A percentile compares a stretch with the other conserved stretches of the same genome.
phyloP scores from a whole-genome alignment of 2,113 vertebrate genomes.

The Oophaga pumilio region DNA sequence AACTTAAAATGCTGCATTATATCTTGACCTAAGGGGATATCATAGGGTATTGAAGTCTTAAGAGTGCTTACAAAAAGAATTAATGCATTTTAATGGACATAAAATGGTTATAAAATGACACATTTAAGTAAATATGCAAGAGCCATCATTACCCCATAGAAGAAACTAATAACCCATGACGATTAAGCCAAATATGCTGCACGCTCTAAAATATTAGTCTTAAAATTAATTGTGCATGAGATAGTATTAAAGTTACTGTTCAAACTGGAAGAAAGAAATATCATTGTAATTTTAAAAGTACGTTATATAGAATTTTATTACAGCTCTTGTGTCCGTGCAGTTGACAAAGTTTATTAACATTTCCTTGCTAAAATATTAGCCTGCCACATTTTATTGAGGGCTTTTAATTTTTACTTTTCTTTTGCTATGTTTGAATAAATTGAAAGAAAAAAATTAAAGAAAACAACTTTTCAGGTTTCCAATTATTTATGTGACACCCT shows the following conservation, averaged over 20 bases:
- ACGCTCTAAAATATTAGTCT: conserved; percentile 42
- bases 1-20: conserved; percentile 31
- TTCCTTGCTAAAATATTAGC: neutral
- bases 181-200: conserved; percentile 46
- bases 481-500: too few species aligned
- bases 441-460: neutral
- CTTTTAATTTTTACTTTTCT: neutral
- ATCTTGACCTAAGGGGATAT: conserved; percentile 13
- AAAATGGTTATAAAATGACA: conserved; percentile 51
- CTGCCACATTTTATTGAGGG: neutral
- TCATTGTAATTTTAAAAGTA: conserved; percentile 7
- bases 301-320: conserved; percentile 18
- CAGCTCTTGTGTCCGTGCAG: neutral
- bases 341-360: neutral
- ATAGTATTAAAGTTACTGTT: conserved; percentile 43
- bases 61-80: conserved; percentile 40
- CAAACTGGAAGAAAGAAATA: conserved; percentile 26
- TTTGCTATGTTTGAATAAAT: neutral
- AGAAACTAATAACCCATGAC: conserved; percentile 49
- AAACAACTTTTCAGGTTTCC: neutral
- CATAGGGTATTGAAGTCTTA: neutral
- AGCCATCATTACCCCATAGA: conserved; percentile 49
- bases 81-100: conserved; percentile 49
- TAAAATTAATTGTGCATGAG: conserved; percentile 49
- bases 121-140: conserved; percentile 51